These are phyloP conservation scores for Clarias magur DNA, from an alignment of 2,113 vertebrate genomes.

Conservation along the genomic window DNA sequence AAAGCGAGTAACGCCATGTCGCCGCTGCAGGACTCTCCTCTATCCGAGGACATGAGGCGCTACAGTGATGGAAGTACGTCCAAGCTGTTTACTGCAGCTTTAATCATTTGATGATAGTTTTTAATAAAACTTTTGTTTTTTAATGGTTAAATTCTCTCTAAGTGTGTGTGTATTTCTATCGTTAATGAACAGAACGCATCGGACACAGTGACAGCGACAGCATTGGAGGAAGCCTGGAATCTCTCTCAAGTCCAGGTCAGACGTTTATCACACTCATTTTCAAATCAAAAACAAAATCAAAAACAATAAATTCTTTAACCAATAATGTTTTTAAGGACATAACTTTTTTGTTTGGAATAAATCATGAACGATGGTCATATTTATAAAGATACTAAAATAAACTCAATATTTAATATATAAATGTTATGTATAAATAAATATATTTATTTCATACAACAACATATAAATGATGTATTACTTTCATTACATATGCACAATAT, in stretches of 20 bases:
- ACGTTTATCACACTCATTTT: neutral
- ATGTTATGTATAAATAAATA: too few species aligned
- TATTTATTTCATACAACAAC: too few species aligned
- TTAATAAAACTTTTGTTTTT: neutral
- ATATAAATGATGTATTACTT: too few species aligned
- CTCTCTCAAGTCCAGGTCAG: conserved; percentile 86
- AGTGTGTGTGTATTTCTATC: conserved; percentile 19
- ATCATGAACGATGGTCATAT: neutral
- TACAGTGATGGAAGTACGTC: conserved; percentile 64
- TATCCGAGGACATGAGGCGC: conserved; percentile 60
- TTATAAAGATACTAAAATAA: neutral
- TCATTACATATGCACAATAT: too few species aligned
- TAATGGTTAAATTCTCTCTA: neutral
- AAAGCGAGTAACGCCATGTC: conserved; percentile 65
- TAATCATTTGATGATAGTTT: neutral
- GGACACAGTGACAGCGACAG: conserved; percentile 80
- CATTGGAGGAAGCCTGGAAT: conserved; percentile 79
- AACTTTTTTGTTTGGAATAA: neutral
- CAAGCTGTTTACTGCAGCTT: neutral
- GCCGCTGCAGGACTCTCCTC: conserved; percentile 51
- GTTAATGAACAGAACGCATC: conserved; percentile 60
- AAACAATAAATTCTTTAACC: neutral
- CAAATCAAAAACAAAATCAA: neutral
- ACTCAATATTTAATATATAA: too few species aligned
- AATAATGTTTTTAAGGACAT: neutral